Evolutionary conservation across 2,797 vertebrate genomes (phyloP).

Genomic region (Clamator glandarius): DNA sequence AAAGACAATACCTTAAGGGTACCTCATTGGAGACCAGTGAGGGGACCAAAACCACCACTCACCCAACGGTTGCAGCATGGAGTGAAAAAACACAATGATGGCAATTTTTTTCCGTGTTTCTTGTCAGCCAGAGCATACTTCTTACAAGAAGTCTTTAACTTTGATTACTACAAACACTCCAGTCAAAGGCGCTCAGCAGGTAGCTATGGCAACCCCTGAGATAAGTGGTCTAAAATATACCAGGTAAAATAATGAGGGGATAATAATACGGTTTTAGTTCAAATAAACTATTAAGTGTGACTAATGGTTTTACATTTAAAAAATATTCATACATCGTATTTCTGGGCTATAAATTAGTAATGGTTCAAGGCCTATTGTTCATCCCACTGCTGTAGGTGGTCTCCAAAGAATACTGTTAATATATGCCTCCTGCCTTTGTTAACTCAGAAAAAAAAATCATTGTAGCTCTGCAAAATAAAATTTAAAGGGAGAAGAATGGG

Average conservation of each 20-base stretch:
- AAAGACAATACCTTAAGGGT: neutral
- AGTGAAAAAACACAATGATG: neutral
- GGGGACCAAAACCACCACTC: neutral
- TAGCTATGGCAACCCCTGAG: constrained; percentile 64
- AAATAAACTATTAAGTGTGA: constrained; percentile 64
- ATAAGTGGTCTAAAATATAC: constrained; percentile 55
- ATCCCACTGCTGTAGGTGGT: constrained; percentile 39
- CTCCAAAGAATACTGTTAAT: constrained; percentile 40
- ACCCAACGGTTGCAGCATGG: neutral
- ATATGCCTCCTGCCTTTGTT: constrained; percentile 41
- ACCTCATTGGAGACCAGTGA: neutral
- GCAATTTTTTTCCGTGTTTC: constrained; percentile 6
- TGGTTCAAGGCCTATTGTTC: constrained; percentile 40
- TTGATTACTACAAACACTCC: constrained; percentile 60
- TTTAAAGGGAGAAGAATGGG: neutral
- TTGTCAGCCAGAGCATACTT: constrained; percentile 4
- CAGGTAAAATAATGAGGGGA: constrained; percentile 61
- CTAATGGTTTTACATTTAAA: constrained; percentile 54
- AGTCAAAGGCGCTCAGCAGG: constrained; percentile 53
- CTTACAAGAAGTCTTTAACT: constrained; percentile 45
- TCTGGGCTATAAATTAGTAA: constrained; percentile 50
- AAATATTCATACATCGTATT: constrained; percentile 8
- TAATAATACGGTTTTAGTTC: constrained; percentile 57
- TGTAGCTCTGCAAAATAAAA: neutral
- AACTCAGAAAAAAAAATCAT: neutral